Evolutionary conservation across 2,888 invertebrate genomes (phyloP), one percentile per base, ranked within the genome.

Genomic region (Caenorhabditis japonica): DNA sequence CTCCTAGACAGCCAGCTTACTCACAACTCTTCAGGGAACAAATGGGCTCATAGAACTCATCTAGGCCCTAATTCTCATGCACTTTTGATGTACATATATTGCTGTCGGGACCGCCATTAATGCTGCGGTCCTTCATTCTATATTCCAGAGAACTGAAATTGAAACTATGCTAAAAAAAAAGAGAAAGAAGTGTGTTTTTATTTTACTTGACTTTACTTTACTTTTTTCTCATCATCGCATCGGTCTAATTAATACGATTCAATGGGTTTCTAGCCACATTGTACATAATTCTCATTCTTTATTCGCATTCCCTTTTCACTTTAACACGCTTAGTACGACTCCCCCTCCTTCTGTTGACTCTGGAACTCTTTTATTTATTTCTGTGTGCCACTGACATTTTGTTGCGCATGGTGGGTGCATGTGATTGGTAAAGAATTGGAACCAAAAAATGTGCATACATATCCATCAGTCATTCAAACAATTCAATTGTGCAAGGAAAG

Each of bases 401-500:
- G 19, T 8, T 17, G 15, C 39, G n/a, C 4, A 13, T 27, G 39
- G 49, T 5, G 17, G 25, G 13, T 10, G 3, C 43, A 39, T n/a
- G 15, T 7, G 36, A 5, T 21, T 25, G 17, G 25, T 47, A 36
- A 19, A 23, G 30, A 5, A n/a, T n/a, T n/a, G 41, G 19, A 36
- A 44, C 23, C 5, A 13, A 0, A 12, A 5, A 41, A 23, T 53
- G 39, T 27, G 55, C 64, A 56, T 56, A 66, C 56, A 66, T 66
- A 56, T 66, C 66, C 56, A 56, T 64, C 62, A 62, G 51, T 53
- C 64, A 64, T 64, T 55, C 64, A 55, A n/a, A n/a, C n/a, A 64
- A 55, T 64, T 64, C 55, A 66, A 66, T 66, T 56, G 30, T 49
- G 49, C n/a, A n/a, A n/a, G n/a, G n/a, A n/a, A n/a, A n/a, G n/a